These are phyloP conservation scores for Typhlomys cinereus DNA, from an alignment of 2,113 vertebrate genomes.

Conservation along the genomic window DNA sequence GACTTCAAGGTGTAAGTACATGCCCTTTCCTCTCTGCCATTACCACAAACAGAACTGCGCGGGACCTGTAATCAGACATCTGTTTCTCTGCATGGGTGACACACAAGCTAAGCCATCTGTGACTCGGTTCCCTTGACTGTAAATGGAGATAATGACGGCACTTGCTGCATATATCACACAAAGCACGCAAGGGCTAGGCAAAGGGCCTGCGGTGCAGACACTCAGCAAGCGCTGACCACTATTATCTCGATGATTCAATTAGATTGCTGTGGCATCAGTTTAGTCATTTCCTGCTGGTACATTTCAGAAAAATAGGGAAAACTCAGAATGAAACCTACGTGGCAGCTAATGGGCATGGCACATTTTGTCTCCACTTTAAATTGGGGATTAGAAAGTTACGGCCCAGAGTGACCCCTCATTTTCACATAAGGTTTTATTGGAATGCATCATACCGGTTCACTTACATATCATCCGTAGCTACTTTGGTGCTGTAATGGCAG, in stretches of 20 bases:
- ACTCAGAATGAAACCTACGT: background rate
- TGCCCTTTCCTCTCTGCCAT: background rate
- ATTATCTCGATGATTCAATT: conserved; percentile 40
- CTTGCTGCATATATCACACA: conserved; percentile 29
- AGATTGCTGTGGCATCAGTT: conserved; percentile 17
- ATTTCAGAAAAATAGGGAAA: conserved; percentile 54
- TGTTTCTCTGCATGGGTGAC: background rate
- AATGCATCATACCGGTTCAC: background rate
- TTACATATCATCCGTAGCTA: background rate
- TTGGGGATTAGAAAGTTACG: background rate
- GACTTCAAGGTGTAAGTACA: background rate
- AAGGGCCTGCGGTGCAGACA: conserved; percentile 11
- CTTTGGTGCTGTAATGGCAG: background rate
- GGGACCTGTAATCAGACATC: background rate
- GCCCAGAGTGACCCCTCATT: background rate
- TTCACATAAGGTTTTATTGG: conserved; percentile 28
- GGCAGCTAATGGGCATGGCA: background rate
- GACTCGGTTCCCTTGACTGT: background rate
- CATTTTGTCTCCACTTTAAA: conserved; percentile 32
- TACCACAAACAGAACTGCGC: background rate
- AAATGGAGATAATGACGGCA: background rate
- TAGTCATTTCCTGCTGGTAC: conserved; percentile 50
- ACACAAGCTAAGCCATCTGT: background rate
- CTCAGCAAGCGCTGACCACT: background rate
- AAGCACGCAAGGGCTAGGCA: background rate